phyloP scores from a whole-genome alignment of 2,797 vertebrate genomes.

The Champsocephalus esox region DNA sequence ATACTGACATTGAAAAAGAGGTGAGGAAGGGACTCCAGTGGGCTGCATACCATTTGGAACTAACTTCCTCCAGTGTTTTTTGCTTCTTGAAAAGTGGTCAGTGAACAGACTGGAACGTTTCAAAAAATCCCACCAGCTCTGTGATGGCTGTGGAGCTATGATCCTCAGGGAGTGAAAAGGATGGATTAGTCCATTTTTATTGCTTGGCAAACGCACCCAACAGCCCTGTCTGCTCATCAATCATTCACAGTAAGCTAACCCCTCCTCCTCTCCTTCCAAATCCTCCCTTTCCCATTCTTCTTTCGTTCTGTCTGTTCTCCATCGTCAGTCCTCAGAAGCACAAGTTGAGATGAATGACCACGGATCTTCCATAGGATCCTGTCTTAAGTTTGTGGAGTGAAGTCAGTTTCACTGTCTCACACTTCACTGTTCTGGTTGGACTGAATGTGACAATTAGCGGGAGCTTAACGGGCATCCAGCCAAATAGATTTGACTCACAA shows the following conservation, averaged over 20 bases:
- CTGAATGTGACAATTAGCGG: conserved; percentile 61
- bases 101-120: conserved; percentile 61
- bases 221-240: conserved; percentile 84
- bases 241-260: conserved; percentile 84
- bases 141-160: conserved; percentile 56
- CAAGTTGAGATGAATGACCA: conserved; percentile 76
- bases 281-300: conserved; percentile 61
- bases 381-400: conserved; percentile 59
- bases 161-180: conserved; percentile 71
- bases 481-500: conserved; percentile 47
- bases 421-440: conserved; percentile 44
- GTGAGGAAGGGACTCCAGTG: conserved; percentile 47
- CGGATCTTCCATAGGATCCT: conserved; percentile 66
- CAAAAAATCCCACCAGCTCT: conserved; percentile 48
- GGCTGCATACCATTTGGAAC: conserved; percentile 48
- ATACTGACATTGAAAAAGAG: conserved; percentile 30
- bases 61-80: conserved; percentile 46
- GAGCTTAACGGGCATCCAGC: conserved; percentile 40
- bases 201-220: conserved; percentile 78
- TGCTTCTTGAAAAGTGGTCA: conserved; percentile 65
- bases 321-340: conserved; percentile 62
- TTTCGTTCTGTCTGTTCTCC: conserved; percentile 67
- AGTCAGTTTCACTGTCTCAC: conserved; percentile 53
- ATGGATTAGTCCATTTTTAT: conserved; percentile 84
- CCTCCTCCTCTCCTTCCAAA: conserved; percentile 64